Percentiles rank a stretch among this genome's conserved stretches.
phyloP scores from a whole-genome alignment of 2,888 invertebrate species.

The Nowickia ferox region DNA sequence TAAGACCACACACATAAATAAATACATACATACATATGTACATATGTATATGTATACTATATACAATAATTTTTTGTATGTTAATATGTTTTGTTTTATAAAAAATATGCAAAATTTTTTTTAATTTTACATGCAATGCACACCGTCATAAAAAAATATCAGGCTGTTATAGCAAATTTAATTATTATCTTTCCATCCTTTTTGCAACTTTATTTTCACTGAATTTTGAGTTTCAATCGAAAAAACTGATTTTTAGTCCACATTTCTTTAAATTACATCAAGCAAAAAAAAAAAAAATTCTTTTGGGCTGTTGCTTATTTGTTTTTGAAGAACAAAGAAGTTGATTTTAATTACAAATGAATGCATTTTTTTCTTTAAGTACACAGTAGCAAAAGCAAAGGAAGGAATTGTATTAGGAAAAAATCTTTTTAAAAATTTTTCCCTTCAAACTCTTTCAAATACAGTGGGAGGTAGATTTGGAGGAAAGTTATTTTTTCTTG shows the following conservation, averaged over 20 bases:
- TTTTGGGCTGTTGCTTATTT: background rate
- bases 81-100: conserved; percentile 8
- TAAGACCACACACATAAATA: background rate
- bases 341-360: conserved; percentile 55
- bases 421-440: conserved; percentile 2
- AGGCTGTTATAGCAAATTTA: background rate
- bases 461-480: background rate
- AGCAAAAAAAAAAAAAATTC: background rate
- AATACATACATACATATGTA: background rate
- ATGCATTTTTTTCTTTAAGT: background rate
- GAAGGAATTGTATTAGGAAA: conserved; percentile 14
- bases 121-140: background rate
- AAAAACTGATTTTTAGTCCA: background rate
- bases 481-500: background rate
- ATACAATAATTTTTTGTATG: no score
- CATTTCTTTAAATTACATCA: conserved; percentile 3
- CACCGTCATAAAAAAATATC: background rate
- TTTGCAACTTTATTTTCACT: background rate
- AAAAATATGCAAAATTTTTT: conserved; percentile 2
- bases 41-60: background rate
- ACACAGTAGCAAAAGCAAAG: conserved; percentile 23
- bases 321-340: conserved; percentile 18
- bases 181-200: background rate
- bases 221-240: background rate
- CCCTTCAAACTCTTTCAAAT: conserved; percentile 7